phyloP scores from a whole-genome alignment of 2,888 invertebrate genomes.

The Colostygia pectinataria region DNA sequence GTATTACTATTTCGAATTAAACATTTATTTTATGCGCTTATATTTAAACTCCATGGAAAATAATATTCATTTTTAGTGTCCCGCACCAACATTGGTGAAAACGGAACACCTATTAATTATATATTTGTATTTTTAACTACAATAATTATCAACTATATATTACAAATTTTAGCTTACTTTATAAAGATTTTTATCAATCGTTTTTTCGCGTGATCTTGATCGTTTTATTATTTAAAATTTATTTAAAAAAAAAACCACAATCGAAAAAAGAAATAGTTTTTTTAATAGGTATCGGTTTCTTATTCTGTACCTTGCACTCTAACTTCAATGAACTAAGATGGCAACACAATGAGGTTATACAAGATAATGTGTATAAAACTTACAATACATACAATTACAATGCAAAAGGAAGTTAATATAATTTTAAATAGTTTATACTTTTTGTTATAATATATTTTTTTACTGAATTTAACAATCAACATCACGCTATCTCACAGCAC shows the following conservation, averaged over 20 bases:
- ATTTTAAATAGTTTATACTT: not conserved
- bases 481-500: conserved; percentile 71
- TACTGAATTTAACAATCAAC: conserved; percentile 59
- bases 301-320: too few relatives aligned
- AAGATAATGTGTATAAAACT: too few relatives aligned
- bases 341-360: too few relatives aligned
- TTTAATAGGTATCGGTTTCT: too few relatives aligned
- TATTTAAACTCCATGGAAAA: conserved; percentile 80
- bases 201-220: conserved; percentile 60
- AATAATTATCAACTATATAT: conserved; percentile 82
- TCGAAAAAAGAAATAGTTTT: too few relatives aligned
- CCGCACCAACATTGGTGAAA: conserved; percentile 36
- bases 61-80: conserved; percentile 77
- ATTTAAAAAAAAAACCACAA: too few relatives aligned
- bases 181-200: conserved; percentile 76
- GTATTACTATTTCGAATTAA: conserved; percentile 45
- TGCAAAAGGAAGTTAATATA: too few relatives aligned
- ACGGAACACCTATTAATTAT: conserved; percentile 80
- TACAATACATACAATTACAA: too few relatives aligned
- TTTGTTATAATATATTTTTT: not conserved
- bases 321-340: too few relatives aligned
- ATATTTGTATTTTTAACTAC: conserved; percentile 82
- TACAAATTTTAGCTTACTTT: conserved; percentile 78
- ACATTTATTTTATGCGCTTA: conserved; percentile 66
- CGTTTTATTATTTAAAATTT: too few relatives aligned